Conservation (phyloP, 1,140 invertebrate species). For the Microplitis demolitor region DNA sequence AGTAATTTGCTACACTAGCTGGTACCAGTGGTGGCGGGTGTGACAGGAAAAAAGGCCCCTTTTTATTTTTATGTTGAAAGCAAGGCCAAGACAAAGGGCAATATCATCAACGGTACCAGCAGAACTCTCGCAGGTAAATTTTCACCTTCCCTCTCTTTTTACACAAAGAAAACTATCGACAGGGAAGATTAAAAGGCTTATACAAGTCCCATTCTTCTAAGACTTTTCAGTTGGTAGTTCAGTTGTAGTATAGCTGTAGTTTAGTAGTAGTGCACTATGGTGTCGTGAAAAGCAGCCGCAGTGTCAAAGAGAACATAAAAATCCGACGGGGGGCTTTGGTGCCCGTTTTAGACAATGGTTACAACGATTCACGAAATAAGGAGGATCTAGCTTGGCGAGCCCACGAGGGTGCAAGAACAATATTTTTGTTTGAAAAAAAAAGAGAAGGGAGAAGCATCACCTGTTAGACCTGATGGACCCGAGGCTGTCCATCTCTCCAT, state of each 20-base stretch:
- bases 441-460: slow-evolving; percentile 39
- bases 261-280: slow-evolving; percentile 4
- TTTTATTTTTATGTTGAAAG: not conserved
- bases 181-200: slow-evolving; percentile 51
- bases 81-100: not conserved
- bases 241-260: not conserved
- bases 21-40: too few relatives aligned
- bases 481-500: not conserved
- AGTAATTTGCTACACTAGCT: too few relatives aligned
- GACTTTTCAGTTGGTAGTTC: too few relatives aligned
- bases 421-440: slow-evolving; percentile 51
- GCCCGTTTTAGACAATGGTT: slow-evolving; percentile 29
- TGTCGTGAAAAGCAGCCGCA: slow-evolving; percentile 19
- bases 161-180: slow-evolving; percentile 15
- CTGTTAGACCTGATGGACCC: slow-evolving; percentile 38
- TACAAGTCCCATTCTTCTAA: not conserved
- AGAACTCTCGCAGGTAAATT: slow-evolving; percentile 1
- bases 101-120: not conserved
- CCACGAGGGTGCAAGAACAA: slow-evolving; percentile 48
- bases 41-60: too few relatives aligned
- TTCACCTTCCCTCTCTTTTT: not conserved
- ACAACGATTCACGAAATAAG: slow-evolving; percentile 30
- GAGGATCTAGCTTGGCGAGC: slow-evolving; percentile 17
- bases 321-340: slow-evolving; percentile 33
- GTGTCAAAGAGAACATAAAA: slow-evolving; percentile 40